Conservation (phyloP, 2,797 vertebrate species). For the Helostoma temminkii region DNA sequence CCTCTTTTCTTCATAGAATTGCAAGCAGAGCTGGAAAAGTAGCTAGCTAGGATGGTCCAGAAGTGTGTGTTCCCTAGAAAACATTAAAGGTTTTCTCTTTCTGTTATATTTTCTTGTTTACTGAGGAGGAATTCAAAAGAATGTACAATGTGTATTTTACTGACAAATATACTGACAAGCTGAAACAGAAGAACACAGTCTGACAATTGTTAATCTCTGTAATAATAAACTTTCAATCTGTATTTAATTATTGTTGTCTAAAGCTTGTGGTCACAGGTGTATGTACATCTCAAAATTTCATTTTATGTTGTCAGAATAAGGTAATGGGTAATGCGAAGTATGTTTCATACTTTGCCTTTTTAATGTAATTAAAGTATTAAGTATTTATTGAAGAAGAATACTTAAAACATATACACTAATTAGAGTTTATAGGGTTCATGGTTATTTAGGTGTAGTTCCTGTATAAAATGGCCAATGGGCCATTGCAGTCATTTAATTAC, state of each 20-base stretch:
- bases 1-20: neutral
- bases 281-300: too few species aligned
- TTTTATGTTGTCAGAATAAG: too few species aligned
- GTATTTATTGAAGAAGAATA: neutral
- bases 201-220: too few species aligned
- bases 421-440: neutral
- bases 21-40: constrained; percentile 2
- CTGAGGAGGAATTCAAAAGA: neutral
- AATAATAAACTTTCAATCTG: too few species aligned
- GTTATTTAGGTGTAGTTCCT: neutral
- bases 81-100: neutral
- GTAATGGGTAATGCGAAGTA: too few species aligned
- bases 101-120: neutral
- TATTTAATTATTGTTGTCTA: too few species aligned
- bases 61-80: neutral
- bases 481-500: constrained; percentile 22
- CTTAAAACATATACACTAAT: neutral
- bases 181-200: neutral
- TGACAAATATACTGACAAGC: neutral
- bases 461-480: constrained; percentile 1
- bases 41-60: neutral
- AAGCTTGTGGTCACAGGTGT: too few species aligned
- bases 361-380: neutral
- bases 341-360: too few species aligned
- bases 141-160: neutral